Base-by-base conservation (phyloP, 2,797 vertebrate species). In the Apogon talboti region DNA sequence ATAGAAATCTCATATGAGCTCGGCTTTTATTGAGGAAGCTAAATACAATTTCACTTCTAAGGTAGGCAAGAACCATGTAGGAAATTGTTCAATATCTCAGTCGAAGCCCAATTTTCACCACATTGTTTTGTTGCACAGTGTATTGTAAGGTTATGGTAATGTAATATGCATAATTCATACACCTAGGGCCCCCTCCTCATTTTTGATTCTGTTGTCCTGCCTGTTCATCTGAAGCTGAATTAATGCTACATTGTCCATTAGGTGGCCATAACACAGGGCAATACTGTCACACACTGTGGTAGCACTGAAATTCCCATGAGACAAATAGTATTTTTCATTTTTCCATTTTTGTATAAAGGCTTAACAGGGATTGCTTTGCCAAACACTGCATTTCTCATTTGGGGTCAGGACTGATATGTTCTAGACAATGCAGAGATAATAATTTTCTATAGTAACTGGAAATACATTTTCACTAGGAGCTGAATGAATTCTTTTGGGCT, bases 101-200 rank as follows among this genome's bases (percentile, higher is more conserved):
- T 94, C 93, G 88, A 82, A 89, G 91, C 89, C 95, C 94, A 96
- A 96, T 96, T 94, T 90, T 91, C 92, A 33, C 93, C 85, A 91
- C 91, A 90, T 92, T 93, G 92, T 93, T 90, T 93, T 93, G 89
- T 83, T 78, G 76, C 92, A 74, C 93, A 80, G 92, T 87, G 89
- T 91, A 92, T 89, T 90, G 89, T 90, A 86, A 82, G 88, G 92
- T 90, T 95, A 94, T 94, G 93, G 93, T 91, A 94, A 95, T 92
- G 89, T 89, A 88, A 81, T 91, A 96, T 98, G 92, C 95, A 98
- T 97, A 96, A 98, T 98, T 96, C 95, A 98, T 96, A 92, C 79
- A 84, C 89, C 90, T 88, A 81, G 89, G 91, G 79, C 88, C 89
- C 87, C 93, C 90, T 88, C 88, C 86, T 91, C 89, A 87, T 92